Evolutionary conservation across 1,140 invertebrate genomes (phyloP).

Genomic region (Carcinoscorpius rotundicauda): DNA sequence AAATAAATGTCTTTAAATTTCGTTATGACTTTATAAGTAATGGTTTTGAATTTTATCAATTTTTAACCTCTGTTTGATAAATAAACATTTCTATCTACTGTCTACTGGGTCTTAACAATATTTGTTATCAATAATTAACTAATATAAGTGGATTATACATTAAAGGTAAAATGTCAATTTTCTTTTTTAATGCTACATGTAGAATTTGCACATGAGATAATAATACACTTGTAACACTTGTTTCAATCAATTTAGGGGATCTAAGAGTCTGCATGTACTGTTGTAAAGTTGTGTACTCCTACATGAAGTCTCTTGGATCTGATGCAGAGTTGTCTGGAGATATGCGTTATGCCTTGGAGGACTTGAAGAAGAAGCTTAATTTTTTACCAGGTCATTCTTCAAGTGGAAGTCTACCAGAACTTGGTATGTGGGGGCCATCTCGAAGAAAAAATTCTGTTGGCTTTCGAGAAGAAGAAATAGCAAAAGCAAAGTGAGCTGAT

Average conservation of each 20-base stretch:
- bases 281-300: conserved; percentile 78
- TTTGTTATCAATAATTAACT: too few species aligned
- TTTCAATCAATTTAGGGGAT: conserved; percentile 46
- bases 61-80: too few species aligned
- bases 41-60: too few species aligned
- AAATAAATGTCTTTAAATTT: too few species aligned
- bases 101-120: too few species aligned
- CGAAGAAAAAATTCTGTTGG: conserved; percentile 19
- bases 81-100: too few species aligned
- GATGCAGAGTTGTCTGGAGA: conserved; percentile 54
- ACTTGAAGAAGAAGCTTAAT: conserved; percentile 44
- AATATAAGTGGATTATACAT: too few species aligned
- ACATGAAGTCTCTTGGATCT: conserved; percentile 62
- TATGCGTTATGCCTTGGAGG: conserved; percentile 65
- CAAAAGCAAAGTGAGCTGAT: conserved; percentile 17
- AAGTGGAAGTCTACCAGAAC: not conserved
- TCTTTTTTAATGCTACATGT: too few species aligned
- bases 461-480: conserved; percentile 21
- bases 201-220: too few species aligned
- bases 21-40: too few species aligned
- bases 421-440: not conserved
- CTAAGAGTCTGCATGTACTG: conserved; percentile 87
- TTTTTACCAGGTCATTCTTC: conserved; percentile 1
- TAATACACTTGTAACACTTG: too few species aligned
- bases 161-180: too few species aligned